Evolutionary conservation across 2,797 vertebrate species (phyloP), one percentile per base, ranked within the genome.

Genomic region (Acanthurus leucopareius): DNA sequence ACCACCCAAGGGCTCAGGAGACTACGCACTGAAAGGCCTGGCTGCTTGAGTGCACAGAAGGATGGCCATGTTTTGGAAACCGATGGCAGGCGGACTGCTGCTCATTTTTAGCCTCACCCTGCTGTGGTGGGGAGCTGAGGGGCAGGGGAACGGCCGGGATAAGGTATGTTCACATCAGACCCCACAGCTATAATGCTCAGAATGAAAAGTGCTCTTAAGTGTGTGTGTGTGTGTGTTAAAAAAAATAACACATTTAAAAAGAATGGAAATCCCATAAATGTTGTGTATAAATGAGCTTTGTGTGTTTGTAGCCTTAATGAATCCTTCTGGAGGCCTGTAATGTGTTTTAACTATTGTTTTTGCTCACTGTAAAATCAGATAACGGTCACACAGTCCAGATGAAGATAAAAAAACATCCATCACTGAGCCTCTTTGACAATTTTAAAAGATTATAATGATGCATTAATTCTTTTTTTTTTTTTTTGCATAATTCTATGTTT

Each of bases 51-150:
- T 6, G 49, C 63, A 51, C 78, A 73, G 58, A 82, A 91, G 77
- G 69, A 95, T 94, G 92, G 84, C 74, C 1, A 7, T 40, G 73
- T 71, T 82, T 72, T 69, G 80, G 86, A 89, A 88, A 80, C 51
- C 45, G 7, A 57, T 75, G 64, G 73, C 84, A 51, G 72, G 80
- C 61, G 78, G 88, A 66, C 70, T 94, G 38, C 81, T 92, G 54
- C 62, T 94, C 51, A n/a, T 73, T 47, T 35, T 83, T 52, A 74
- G 80, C 75, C 65, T 93, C 40, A 6, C 60, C 52, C 75, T 92
- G 65, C 61, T 89, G 48, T 64, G 15, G 6, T 63, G 73, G 73
- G 64, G 54, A 65, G 86, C 57, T 0, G 75, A 87, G 35, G 89
- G 69, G 3, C 73, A 92, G 72, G 79, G 54, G 53, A 86, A 82